A percentile compares a stretch with the other conserved stretches of the same genome.
phyloP scores from a whole-genome alignment of 1,140 invertebrate genomes.

The Cephus cinctus region DNA sequence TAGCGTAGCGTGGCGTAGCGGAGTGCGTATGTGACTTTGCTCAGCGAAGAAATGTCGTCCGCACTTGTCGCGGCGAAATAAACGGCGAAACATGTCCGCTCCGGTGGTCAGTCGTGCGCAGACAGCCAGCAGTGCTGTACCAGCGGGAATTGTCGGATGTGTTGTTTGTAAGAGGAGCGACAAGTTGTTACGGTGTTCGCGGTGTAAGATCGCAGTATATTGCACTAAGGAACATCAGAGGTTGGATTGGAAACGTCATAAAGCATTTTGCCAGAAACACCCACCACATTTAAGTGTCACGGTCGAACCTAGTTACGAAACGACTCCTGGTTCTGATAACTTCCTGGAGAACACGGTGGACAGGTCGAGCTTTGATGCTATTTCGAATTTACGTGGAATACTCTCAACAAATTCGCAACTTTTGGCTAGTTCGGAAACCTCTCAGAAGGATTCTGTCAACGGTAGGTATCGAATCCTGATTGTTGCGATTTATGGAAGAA shows the following conservation, averaged over 20 bases:
- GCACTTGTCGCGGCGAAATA: constrained; percentile 20
- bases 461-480: no score
- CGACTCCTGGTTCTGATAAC: no score
- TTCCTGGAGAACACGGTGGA: no score
- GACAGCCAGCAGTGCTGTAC: constrained; percentile 21
- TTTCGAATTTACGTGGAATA: no score
- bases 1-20: background rate
- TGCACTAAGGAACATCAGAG: constrained; percentile 78
- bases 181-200: constrained; percentile 70
- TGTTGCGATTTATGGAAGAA: no score
- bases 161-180: constrained; percentile 67
- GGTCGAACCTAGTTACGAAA: no score
- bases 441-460: no score
- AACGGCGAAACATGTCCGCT: constrained; percentile 30
- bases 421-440: no score
- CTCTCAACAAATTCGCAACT: no score
- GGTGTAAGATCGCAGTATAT: constrained; percentile 72
- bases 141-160: constrained; percentile 45
- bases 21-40: constrained; percentile 32
- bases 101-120: constrained; percentile 33
- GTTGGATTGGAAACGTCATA: constrained; percentile 74
- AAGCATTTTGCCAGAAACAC: constrained; percentile 38
- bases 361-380: no score
- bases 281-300: no score
- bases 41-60: constrained; percentile 32